Evolutionary conservation across 2,113 vertebrate genomes (phyloP).

Genomic region (Pseudonaja textilis): DNA sequence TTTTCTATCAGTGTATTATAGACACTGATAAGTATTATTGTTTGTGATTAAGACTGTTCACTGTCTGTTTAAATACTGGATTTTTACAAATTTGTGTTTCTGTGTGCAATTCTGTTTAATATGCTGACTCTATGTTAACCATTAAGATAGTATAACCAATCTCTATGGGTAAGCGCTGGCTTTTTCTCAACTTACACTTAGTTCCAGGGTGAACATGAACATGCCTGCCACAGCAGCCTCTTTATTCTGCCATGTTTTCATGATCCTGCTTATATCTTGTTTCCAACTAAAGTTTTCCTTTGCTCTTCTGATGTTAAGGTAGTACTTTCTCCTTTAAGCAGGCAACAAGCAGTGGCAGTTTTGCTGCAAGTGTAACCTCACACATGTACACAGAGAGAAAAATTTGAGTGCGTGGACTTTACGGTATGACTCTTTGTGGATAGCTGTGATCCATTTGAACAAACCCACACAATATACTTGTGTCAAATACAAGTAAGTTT

Average conservation of each 20-base stretch:
- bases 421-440: background rate
- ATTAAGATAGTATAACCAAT: background rate
- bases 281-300: background rate
- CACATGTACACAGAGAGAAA: background rate
- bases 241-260: background rate
- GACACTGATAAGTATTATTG: background rate
- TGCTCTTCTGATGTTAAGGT: background rate
- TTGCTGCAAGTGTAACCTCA: background rate
- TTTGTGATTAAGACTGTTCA: background rate
- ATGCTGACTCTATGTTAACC: background rate
- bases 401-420: background rate
- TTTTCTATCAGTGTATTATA: background rate
- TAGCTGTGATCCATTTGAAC: background rate
- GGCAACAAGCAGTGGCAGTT: background rate
- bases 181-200: background rate
- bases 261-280: background rate
- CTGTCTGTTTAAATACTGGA: background rate
- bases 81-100: background rate
- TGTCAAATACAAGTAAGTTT: background rate
- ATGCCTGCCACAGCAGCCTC: background rate
- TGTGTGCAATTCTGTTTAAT: background rate
- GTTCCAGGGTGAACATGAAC: background rate
- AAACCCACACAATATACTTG: background rate
- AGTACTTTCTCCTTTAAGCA: background rate
- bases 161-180: background rate